Conservation (phyloP, 2,113 vertebrate species). For the Pavo muticus region DNA sequence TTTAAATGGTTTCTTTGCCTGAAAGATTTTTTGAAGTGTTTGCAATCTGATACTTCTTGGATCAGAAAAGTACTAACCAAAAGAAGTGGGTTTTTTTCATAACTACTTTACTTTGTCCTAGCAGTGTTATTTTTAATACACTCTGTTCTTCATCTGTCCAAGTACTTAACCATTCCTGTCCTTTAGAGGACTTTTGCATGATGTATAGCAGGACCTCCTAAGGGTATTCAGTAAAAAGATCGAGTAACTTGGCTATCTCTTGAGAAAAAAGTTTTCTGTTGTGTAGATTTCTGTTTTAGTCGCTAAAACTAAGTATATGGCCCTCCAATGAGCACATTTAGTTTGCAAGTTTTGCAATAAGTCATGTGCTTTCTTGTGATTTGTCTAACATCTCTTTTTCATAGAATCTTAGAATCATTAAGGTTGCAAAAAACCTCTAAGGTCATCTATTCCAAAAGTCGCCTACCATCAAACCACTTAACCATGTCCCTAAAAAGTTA, state of each 20-base stretch:
- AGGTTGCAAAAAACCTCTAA: too few species aligned
- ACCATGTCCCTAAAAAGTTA: not conserved
- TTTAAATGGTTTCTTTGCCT: not conserved
- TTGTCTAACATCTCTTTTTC: not conserved
- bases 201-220: not conserved
- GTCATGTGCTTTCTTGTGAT: not conserved
- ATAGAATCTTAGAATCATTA: too few species aligned
- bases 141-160: not conserved
- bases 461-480: too few species aligned
- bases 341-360: not conserved
- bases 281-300: not conserved
- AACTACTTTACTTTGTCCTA: not conserved
- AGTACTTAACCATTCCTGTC: not conserved
- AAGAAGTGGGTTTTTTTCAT: not conserved
- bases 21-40: not conserved
- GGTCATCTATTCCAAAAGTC: too few species aligned
- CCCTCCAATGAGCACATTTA: rapidly evolving
- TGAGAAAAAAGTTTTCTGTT: not conserved
- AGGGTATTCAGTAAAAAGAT: not conserved
- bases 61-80: not conserved
- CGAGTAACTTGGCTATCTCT: not conserved
- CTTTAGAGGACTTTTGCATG: not conserved
- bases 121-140: not conserved
- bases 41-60: not conserved
- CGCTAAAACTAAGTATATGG: not conserved